These are phyloP conservation scores for Armadillidium nasatum DNA, from an alignment of 1,140 invertebrate species.

Conservation along the genomic window DNA sequence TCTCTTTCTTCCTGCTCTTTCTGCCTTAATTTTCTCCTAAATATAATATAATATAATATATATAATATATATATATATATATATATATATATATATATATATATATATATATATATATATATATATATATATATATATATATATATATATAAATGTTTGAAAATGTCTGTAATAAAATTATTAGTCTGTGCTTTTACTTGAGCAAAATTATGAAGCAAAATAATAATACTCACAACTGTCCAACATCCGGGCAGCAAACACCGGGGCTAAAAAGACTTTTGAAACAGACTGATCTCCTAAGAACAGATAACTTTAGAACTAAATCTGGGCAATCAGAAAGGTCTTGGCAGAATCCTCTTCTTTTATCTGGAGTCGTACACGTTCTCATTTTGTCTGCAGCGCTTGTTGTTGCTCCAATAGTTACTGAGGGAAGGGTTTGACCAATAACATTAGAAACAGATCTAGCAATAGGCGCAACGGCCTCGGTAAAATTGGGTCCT, in stretches of 20 bases:
- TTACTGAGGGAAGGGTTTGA: slow-evolving; percentile 35
- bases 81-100: too few species aligned
- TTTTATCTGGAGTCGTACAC: slow-evolving; percentile 75
- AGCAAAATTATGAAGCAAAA: not conserved
- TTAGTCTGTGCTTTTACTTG: not conserved
- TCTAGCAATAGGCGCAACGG: slow-evolving; percentile 34
- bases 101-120: too few species aligned
- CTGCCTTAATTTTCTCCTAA: too few species aligned
- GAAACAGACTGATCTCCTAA: slow-evolving; percentile 83
- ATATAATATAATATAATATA: too few species aligned
- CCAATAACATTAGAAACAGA: slow-evolving; percentile 34
- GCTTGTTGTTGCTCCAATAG: slow-evolving; percentile 6
- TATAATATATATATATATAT: too few species aligned
- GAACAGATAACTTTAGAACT: slow-evolving; percentile 70
- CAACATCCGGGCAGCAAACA: slow-evolving; percentile 70
- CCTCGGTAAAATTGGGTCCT: slow-evolving; percentile 53
- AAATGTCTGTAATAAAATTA: too few species aligned
- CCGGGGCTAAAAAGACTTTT: slow-evolving; percentile 86
- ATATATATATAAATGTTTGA: too few species aligned
- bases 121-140: too few species aligned
- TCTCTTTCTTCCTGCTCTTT: too few species aligned
- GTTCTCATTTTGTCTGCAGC: slow-evolving; percentile 45
- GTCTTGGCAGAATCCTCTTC: slow-evolving; percentile 76
- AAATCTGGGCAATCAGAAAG: slow-evolving; percentile 81
- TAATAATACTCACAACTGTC: slow-evolving; percentile 47